Evolutionary conservation across 2,797 vertebrate species (phyloP).

Genomic region (Coreius guichenoti): DNA sequence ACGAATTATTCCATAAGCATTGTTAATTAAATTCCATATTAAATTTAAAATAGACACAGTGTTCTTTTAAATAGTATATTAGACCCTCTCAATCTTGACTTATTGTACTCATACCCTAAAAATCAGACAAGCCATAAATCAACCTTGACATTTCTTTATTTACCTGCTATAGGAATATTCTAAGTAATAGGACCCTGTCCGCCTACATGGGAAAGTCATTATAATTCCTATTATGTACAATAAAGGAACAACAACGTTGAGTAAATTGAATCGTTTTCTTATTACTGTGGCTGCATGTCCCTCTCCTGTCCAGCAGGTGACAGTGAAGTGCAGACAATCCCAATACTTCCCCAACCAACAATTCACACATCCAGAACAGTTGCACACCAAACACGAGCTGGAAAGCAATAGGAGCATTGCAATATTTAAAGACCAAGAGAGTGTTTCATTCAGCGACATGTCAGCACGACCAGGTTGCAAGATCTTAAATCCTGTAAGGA

Average conservation of each 20-base stretch:
- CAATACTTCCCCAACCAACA: background rate
- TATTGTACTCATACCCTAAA: background rate
- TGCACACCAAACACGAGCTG: background rate
- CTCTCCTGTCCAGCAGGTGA: conserved; percentile 28
- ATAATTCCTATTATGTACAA: background rate
- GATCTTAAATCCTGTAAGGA: background rate
- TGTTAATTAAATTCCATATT: background rate
- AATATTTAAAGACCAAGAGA: background rate
- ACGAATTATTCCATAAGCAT: background rate
- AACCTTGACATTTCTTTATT: background rate
- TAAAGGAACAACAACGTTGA: background rate
- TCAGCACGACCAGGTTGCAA: background rate
- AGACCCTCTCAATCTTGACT: background rate
- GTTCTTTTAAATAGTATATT: too few species aligned
- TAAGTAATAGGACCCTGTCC: conserved; percentile 93
- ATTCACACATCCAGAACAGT: background rate
- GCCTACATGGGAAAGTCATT: conserved; percentile 79
- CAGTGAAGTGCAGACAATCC: conserved; percentile 18
- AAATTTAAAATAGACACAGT: background rate
- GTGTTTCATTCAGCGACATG: background rate
- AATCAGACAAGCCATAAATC: background rate
- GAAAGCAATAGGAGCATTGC: background rate
- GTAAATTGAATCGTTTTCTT: background rate
- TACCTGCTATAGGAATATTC: conserved; percentile 92
- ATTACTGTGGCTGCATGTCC: background rate